phyloP scores from a whole-genome alignment of 2,113 vertebrate species.

The Sylvicapra grimmia region DNA sequence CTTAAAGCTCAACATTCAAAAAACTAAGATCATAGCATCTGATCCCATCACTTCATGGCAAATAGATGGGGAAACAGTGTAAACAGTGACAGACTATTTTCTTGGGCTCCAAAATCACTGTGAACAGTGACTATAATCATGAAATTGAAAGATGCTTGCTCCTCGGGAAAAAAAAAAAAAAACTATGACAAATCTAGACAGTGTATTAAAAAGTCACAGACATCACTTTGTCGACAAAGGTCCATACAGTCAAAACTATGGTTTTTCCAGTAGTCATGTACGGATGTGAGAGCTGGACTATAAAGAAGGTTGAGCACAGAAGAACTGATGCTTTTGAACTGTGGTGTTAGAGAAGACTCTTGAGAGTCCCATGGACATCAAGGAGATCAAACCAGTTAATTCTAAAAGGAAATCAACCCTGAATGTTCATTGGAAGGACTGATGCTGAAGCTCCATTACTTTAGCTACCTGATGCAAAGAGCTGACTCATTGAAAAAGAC shows the following conservation, averaged over 20 bases:
- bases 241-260: neutral
- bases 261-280: neutral
- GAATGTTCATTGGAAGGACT: neutral
- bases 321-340: neutral
- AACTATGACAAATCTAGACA: neutral
- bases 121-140: neutral
- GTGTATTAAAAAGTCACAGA: neutral
- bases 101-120: neutral
- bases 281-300: neutral
- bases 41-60: neutral
- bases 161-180: accelerated
- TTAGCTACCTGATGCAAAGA: neutral
- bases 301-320: neutral
- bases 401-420: neutral
- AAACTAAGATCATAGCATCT: neutral
- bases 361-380: neutral
- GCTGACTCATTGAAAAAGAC: neutral
- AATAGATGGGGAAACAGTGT: neutral
- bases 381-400: neutral
- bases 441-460: neutral
- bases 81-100: neutral
- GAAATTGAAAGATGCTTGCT: neutral
- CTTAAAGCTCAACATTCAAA: neutral
- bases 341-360: neutral
- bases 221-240: neutral